Evolutionary conservation across 2,797 vertebrate genomes (phyloP), one percentile per base, ranked within the genome.

Genomic region (Bufotes viridis): DNA sequence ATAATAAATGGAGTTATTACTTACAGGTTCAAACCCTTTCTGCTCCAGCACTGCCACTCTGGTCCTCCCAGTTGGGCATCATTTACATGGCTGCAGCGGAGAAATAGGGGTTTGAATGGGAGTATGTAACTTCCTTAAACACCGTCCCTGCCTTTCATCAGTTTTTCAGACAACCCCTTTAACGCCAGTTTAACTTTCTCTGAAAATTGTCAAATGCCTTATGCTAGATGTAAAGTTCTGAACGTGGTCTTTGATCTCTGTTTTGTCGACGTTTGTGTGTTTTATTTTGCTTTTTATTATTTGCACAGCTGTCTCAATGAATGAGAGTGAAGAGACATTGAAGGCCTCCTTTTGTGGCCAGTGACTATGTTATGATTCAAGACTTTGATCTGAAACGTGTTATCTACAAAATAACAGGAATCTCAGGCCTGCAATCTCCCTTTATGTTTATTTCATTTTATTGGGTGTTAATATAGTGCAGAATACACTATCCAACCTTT

Each of bases 251-350:
- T 80, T 81, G 58, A 81, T 63, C 60, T 78, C 34, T 26, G 13
- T 53, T 65, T 81, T 67, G 67, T 65, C 61, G 24, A 6, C 20
- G 13, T 22, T 76, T 53, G n/a, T 76, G 72, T 5, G 34, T 11
- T 74, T 70, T 74, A 74, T n/a, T 75, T 78, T 53, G 42, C 49
- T 13, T 76, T 55, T 78, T 55, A 53, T 53, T 75, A 67, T 81
- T 81, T 81, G 61, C 22, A 81, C 80, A 81, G 80, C 61, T 65
- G 80, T 51, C 51, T 24, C 22, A 10, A 65, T 81, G 60, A 81
- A 65, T 51, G 80, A 81, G 14, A 61, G 49, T 13, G 26, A 80
- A 17, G 0, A 6, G 58, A 42, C 58, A 81, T 42, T 60, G 15
- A n/a, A 20, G 57, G 4, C 79, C 60, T 65, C 79, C 78, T 81